Conservation (phyloP, 1,140 invertebrate genomes). For the Bilobella aurantiaca region DNA sequence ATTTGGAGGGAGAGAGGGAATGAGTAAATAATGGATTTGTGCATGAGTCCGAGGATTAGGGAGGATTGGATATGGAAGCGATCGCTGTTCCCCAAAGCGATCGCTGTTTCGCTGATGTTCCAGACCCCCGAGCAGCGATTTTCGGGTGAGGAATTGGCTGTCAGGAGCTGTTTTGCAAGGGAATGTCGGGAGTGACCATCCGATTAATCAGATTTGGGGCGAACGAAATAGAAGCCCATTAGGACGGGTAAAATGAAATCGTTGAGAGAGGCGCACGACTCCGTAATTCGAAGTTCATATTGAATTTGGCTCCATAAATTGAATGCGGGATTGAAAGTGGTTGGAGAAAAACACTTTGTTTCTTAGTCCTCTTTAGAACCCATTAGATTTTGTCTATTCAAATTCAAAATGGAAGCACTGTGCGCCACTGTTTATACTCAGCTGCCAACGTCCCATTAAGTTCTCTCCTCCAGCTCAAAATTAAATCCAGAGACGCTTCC, state of each 20-base stretch:
- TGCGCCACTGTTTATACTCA: no score
- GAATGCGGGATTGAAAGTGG: background rate
- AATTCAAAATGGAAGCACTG: background rate
- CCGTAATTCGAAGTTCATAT: no score
- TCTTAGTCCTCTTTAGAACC: background rate
- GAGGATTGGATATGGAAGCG: background rate
- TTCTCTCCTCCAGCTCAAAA: no score
- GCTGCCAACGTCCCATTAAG: no score
- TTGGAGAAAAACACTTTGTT: background rate
- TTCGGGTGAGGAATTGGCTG: background rate
- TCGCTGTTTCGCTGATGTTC: background rate
- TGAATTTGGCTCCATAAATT: background rate
- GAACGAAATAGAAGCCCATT: background rate
- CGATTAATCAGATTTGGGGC: slow-evolving; percentile 4
- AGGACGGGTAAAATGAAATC: no score
- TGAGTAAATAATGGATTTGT: background rate
- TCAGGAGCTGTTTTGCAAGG: no score
- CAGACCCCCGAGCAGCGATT: background rate
- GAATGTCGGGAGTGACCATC: background rate
- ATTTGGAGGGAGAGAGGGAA: background rate
- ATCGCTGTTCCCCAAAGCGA: background rate
- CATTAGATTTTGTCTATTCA: slow-evolving; percentile 8
- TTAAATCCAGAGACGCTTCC: background rate
- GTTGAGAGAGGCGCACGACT: no score
- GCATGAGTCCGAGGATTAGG: background rate